Percentiles rank a stretch among this genome's conserved stretches.
phyloP scores from a whole-genome alignment of 2,113 vertebrate genomes.

The Otus sunia region DNA sequence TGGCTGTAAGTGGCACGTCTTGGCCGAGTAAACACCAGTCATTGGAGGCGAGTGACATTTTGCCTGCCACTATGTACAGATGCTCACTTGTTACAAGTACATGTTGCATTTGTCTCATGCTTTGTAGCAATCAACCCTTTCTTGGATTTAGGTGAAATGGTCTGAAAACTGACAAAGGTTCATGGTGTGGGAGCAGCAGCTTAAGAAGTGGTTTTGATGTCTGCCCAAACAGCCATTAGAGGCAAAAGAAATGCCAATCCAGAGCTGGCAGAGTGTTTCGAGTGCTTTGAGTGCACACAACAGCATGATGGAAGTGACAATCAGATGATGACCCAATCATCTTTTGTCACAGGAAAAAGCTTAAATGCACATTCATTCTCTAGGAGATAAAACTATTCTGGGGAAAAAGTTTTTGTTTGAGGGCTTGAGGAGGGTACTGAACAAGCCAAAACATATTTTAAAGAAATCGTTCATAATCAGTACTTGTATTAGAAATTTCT shows the following conservation, averaged over 20 bases:
- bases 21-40: constrained; percentile 1
- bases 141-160: constrained; percentile 53
- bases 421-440: neutral
- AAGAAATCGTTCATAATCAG: neutral
- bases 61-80: constrained; percentile 7
- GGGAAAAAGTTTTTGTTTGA: neutral
- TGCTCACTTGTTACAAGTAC: neutral
- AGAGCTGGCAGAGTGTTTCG: neutral
- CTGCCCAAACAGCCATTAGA: neutral
- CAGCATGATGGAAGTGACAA: neutral
- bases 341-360: neutral
- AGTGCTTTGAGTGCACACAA: neutral
- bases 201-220: neutral
- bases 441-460: neutral
- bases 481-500: neutral
- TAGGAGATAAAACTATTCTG: neutral
- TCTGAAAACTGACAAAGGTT: constrained; percentile 27
- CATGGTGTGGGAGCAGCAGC: neutral
- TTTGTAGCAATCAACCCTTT: constrained; percentile 41
- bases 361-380: neutral
- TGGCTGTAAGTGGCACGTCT: neutral
- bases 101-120: neutral
- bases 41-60: neutral
- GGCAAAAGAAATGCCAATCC: neutral
- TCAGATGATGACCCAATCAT: neutral